Evolutionary conservation across 2,888 invertebrate species (phyloP).

Genomic region (Sphaerophoria taeniata): DNA sequence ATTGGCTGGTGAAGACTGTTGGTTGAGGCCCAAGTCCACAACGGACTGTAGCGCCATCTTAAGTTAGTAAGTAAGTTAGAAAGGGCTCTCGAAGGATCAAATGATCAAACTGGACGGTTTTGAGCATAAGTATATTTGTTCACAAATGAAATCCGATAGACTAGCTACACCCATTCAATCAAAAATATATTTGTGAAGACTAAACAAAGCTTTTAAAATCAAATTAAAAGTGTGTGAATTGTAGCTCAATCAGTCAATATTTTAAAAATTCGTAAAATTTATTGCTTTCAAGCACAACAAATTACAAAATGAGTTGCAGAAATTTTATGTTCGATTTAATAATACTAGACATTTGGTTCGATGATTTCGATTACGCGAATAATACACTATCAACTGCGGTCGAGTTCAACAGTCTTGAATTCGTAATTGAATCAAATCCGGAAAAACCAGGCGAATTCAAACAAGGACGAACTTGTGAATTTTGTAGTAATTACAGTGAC

Average conservation of each 20-base stretch:
- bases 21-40: too few relatives aligned
- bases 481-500: constrained; percentile 73
- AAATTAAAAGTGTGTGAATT: constrained; percentile 15
- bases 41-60: too few relatives aligned
- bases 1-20: too few relatives aligned
- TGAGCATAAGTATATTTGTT: too few relatives aligned
- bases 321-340: constrained; percentile 65
- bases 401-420: constrained; percentile 73
- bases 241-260: background rate
- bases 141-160: background rate
- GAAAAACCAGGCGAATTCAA: constrained; percentile 79
- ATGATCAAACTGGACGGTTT: too few relatives aligned
- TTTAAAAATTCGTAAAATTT: background rate
- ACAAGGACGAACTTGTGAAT: constrained; percentile 75
- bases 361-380: constrained; percentile 67
- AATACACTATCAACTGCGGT: constrained; percentile 73
- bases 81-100: too few relatives aligned
- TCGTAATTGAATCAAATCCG: constrained; percentile 77
- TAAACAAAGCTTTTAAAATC: constrained; percentile 11
- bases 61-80: too few relatives aligned
- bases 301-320: constrained; percentile 42
- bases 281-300: too few relatives aligned
- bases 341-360: constrained; percentile 52
- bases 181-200: background rate
- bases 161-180: background rate